These are phyloP conservation scores for Thalassarche chlororhynchos DNA, from an alignment of 2,113 vertebrate species.

Conservation along the genomic window DNA sequence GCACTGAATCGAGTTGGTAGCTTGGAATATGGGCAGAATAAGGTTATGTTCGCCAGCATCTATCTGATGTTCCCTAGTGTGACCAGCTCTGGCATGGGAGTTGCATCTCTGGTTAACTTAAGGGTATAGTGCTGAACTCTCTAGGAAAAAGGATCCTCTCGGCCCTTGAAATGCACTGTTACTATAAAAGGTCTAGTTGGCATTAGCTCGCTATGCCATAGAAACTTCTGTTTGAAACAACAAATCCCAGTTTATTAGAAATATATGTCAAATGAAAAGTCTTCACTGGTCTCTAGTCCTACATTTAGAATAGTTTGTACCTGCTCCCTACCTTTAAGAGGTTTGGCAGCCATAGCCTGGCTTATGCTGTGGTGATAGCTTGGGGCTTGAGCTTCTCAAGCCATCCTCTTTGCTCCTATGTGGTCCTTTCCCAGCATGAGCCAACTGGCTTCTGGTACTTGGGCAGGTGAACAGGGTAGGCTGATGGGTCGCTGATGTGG, in stretches of 20 bases:
- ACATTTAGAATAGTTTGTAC: neutral
- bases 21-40: neutral
- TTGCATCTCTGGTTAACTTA: neutral
- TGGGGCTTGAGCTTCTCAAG: neutral
- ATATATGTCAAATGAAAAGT: neutral
- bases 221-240: neutral
- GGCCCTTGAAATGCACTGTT: neutral
- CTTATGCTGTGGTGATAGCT: neutral
- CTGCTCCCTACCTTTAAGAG: neutral
- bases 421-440: neutral
- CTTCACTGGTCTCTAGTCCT: neutral
- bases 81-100: fast-evolving
- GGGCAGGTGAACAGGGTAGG: neutral
- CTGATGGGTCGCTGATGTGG: neutral
- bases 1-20: neutral
- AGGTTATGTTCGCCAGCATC: neutral
- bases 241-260: neutral
- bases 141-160: neutral
- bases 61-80: neutral
- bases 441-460: neutral
- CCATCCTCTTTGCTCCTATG: neutral
- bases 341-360: neutral
- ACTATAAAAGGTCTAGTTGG: neutral
- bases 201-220: neutral
- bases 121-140: neutral